phyloP scores from a whole-genome alignment of 2,113 vertebrate genomes.

The Acinonyx jubatus region DNA sequence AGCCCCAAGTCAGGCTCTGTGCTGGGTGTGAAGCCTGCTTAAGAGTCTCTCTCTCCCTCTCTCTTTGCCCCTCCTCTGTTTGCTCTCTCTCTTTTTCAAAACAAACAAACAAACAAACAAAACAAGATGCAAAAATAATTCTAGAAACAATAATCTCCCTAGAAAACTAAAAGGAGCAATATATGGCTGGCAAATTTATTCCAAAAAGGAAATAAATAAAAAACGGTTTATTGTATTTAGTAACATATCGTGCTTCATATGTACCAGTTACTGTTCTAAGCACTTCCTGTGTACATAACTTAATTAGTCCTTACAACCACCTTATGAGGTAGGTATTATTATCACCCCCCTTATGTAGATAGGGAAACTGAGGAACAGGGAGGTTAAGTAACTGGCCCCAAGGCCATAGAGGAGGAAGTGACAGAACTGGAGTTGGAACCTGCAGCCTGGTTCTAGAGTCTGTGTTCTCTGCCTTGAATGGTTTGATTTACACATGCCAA shows the following conservation, averaged over 20 bases:
- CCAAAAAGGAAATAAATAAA: background rate
- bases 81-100: too few species aligned
- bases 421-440: background rate
- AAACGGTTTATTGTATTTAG: background rate
- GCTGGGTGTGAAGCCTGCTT: too few species aligned
- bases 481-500: background rate
- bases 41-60: too few species aligned
- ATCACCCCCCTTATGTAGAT: background rate
- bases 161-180: background rate
- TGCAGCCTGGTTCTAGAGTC: background rate
- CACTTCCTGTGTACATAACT: background rate
- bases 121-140: background rate
- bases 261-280: background rate
- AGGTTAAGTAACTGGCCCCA: background rate
- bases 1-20: too few species aligned
- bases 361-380: background rate
- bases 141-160: background rate
- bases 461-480: background rate
- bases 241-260: background rate
- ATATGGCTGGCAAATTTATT: background rate
- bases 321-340: background rate
- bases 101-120: too few species aligned
- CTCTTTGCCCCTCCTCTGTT: too few species aligned
- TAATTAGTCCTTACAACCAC: background rate
- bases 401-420: background rate